A percentile compares a stretch with the other conserved stretches of the same genome.
Evolutionary conservation across 2,797 vertebrate species (phyloP).

Genomic region (Garrulus glandarius): DNA sequence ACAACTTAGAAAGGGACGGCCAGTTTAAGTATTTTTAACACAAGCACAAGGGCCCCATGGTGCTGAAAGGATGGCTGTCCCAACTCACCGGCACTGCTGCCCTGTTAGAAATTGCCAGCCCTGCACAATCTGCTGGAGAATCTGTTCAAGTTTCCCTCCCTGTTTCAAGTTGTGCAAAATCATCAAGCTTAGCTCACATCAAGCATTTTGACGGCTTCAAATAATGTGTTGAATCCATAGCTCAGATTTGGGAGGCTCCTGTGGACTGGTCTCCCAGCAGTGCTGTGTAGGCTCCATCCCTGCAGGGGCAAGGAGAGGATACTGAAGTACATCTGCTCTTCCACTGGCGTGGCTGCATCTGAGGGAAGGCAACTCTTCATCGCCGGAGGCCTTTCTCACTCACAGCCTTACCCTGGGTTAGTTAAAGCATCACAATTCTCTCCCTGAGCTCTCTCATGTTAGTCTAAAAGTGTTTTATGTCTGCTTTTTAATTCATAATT

Average conservation of each 20-base stretch:
- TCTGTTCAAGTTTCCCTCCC: neutral
- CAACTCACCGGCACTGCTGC: neutral
- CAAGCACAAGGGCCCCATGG: neutral
- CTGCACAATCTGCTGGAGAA: neutral
- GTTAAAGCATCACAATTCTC: neutral
- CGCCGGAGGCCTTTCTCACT: neutral
- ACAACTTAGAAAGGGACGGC: neutral
- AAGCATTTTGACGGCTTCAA: neutral
- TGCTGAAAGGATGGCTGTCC: neutral
- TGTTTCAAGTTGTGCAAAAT: neutral
- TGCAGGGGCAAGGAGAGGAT: neutral
- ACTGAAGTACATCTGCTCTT: neutral
- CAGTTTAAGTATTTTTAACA: neutral
- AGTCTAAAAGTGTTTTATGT: conserved; percentile 10
- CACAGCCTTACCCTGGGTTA: neutral
- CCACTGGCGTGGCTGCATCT: neutral
- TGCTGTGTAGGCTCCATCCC: neutral
- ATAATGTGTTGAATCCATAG: neutral
- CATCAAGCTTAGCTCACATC: neutral
- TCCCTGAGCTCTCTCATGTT: neutral
- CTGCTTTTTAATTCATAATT: conserved; percentile 43
- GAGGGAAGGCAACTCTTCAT: neutral
- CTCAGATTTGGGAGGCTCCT: neutral
- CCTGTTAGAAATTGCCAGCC: neutral
- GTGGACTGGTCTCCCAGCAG: neutral